These are phyloP conservation scores for Sinelater perroti DNA, from an alignment of 2,888 invertebrate species.

Conservation along the genomic window DNA sequence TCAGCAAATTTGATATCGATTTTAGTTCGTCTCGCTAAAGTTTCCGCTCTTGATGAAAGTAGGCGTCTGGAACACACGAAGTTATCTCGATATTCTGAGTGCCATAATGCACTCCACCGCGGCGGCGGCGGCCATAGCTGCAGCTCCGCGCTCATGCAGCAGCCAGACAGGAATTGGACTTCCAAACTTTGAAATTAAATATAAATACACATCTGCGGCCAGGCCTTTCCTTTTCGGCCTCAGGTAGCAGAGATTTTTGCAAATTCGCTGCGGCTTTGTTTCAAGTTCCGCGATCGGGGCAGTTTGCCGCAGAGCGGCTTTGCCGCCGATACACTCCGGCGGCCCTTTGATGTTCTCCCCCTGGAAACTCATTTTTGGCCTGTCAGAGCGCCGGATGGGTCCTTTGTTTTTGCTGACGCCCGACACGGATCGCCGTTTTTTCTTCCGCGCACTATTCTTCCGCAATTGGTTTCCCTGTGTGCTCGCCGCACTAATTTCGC, in stretches of 20 bases:
- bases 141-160: constrained; percentile 4
- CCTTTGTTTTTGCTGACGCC: constrained; percentile 29
- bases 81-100: constrained; percentile 16
- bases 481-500: constrained; percentile 7
- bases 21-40: constrained; percentile 19
- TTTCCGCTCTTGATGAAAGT: constrained; percentile 19
- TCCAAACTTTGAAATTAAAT: constrained; percentile 9
- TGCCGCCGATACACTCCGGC: too few relatives aligned
- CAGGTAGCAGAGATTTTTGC: neutral
- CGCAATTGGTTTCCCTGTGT: constrained; percentile 24
- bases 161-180: neutral
- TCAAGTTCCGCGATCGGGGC: neutral
- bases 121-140: constrained; percentile 3
- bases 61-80: constrained; percentile 4
- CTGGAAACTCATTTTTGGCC: constrained; percentile 37
- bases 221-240: neutral
- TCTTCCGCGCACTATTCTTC: constrained; percentile 21
- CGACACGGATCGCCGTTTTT: constrained; percentile 24
- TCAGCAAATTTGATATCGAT: constrained; percentile 20
- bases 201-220: too few relatives aligned
- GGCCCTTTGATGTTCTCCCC: constrained; percentile 34
- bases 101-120: constrained; percentile 9
- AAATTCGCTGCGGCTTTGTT: neutral
- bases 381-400: constrained; percentile 36
- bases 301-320: too few relatives aligned